These are phyloP conservation scores for Drosophila maculinotata DNA, from an alignment of 2,888 invertebrate genomes.

Conservation along the genomic window DNA sequence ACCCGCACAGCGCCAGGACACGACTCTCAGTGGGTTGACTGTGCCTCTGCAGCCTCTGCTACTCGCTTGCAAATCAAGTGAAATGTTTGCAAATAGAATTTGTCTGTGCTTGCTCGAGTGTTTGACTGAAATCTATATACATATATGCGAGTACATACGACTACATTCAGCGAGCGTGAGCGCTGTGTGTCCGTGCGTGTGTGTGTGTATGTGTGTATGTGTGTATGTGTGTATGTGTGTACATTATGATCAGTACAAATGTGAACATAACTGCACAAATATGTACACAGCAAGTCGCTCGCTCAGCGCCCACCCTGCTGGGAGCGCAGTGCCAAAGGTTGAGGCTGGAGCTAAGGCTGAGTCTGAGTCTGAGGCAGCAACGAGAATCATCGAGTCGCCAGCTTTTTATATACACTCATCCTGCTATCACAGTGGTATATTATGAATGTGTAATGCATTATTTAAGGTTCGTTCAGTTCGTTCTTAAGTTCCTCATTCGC, in stretches of 20 bases:
- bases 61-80: slow-evolving; percentile 84
- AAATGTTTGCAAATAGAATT: slow-evolving; percentile 85
- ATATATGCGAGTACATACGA: slow-evolving; percentile 49
- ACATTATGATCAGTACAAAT: slow-evolving; percentile 84
- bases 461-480: no score
- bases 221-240: slow-evolving; percentile 63
- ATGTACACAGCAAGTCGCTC: slow-evolving; percentile 82
- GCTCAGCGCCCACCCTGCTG: slow-evolving; percentile 42
- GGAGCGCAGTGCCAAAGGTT: slow-evolving; percentile 15
- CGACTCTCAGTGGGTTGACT: slow-evolving; percentile 39
- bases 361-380: slow-evolving; percentile 36
- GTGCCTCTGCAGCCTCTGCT: slow-evolving; percentile 50
- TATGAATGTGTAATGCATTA: neutral
- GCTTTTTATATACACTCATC: slow-evolving; percentile 33
- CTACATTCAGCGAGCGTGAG: slow-evolving; percentile 38
- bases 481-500: no score
- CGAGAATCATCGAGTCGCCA: slow-evolving; percentile 63
- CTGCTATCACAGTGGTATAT: neutral
- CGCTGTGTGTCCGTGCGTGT: neutral
- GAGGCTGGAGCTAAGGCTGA: slow-evolving; percentile 12
- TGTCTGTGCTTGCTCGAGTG: slow-evolving; percentile 84
- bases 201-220: slow-evolving; percentile 22
- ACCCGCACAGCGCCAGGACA: slow-evolving; percentile 33
- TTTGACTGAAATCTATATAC: slow-evolving; percentile 82
- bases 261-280: slow-evolving; percentile 84